phyloP scores from a whole-genome alignment of 2,888 invertebrate species.

The Andrena camellia region DNA sequence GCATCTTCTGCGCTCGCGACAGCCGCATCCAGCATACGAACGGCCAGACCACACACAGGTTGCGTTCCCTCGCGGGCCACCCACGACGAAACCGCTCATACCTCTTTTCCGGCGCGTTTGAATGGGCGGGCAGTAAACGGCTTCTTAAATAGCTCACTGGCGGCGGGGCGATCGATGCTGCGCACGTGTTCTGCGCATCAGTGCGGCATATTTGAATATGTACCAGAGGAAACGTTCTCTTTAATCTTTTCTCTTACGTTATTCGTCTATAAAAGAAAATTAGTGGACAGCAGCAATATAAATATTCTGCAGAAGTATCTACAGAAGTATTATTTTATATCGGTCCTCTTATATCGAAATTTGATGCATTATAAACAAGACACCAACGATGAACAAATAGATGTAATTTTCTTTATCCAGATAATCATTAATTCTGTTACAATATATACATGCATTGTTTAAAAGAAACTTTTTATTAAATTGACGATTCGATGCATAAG shows the following conservation, averaged over 20 bases:
- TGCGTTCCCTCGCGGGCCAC: constrained; percentile 75
- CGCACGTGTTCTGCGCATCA: neutral
- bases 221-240: neutral
- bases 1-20: constrained; percentile 75
- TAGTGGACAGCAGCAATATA: too few species aligned
- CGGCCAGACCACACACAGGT: constrained; percentile 78
- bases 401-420: too few species aligned
- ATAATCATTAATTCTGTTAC: neutral
- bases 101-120: constrained; percentile 65
- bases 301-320: too few species aligned
- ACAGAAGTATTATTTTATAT: too few species aligned
- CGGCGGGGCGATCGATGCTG: constrained; percentile 29
- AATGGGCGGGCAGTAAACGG: constrained; percentile 48
- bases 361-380: too few species aligned
- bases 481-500: neutral
- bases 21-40: constrained; percentile 74
- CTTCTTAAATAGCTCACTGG: constrained; percentile 51
- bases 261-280: neutral
- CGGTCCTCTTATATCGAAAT: too few species aligned
- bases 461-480: neutral
- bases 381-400: too few species aligned
- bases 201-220: constrained; percentile 10
- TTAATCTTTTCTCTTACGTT: neutral
- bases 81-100: constrained; percentile 73
- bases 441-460: neutral